Evolutionary conservation across 2,797 vertebrate genomes (phyloP), one percentile per base, ranked within the genome.

Genomic region (Toxotes lorentzi): DNA sequence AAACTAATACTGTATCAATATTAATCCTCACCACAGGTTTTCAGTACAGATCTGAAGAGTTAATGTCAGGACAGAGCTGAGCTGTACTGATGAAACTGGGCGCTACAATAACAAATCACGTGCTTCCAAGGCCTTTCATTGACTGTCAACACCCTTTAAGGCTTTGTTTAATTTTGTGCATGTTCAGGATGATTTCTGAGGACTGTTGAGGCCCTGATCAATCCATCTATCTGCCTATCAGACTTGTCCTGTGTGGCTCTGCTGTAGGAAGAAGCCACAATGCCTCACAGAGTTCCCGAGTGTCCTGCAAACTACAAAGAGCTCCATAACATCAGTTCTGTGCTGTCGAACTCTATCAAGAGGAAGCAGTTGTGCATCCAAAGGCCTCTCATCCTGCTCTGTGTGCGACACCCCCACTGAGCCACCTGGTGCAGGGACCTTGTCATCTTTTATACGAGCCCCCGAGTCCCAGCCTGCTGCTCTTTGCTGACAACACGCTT

Each of bases 401-500:
- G 69, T 35, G 70, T 58, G 81, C 5, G 71, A 85, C 83, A 50
- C 79, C 80, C 82, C 78, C 78, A 43, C 78, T 23, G 83, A 80
- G 77, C 85, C 90, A 88, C 90, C 91, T 73, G 86, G 79, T 82
- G 77, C 73, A 68, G 57, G 54, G 86, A 78, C 74, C 87, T 79
- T 89, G 91, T 92, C 92, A 73, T 85, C 86, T 86, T 73, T 86
- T 77, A 86, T 86, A 73, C 13, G 68, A 85, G 76, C 75, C 62
- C 64, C 64, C 9, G 35, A 82, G 73, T 74, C 77, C 80, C 86
- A 56, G 79, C 75, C 70, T 53, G 81, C 84, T 76, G 79, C 80
- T 80, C 86, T 84, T 56, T 72, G 85, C 89, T 91, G 88, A 89
- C 90, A 91, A 92, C 89, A 90, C 69, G 79, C 83, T 90, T 73